Base-by-base conservation (phyloP, 2,113 vertebrate species). In the Calidris pygmaea region DNA sequence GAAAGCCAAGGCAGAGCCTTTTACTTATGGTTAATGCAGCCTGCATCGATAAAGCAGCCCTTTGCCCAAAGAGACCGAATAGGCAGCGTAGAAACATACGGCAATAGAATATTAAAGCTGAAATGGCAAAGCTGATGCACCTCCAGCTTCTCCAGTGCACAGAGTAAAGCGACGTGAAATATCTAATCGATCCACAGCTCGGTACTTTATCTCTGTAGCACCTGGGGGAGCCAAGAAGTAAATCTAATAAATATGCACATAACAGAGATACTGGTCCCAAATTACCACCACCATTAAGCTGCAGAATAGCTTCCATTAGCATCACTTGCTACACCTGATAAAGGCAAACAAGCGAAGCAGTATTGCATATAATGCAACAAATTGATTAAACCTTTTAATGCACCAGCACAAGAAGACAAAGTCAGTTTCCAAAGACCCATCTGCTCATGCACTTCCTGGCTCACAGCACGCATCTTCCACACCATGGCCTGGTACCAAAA, bases 91-190 rank as follows among this genome's bases (percentile, higher is more conserved):
- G 48, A 83, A 95, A 87, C 37, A 84, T 1, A 59, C 7, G 75
- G 47, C 13, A 21, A 45, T 14, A 84, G 12, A 21, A 50, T 59
- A 37, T 78, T 24, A 84, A 77, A 85, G 71, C 55, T 92, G 83
- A 91, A 92, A 96, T 58, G 45, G 81, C 76, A 87, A 94, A 96
- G 65, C 71, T 58, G 83, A 82, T 59, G 43, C 32, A 16, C 10
- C n/a, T 75, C 45, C 59, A 85, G 87, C 53, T 76, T 88, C 52
- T 87, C 73, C 89, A 87, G 21, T 2, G 60, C 63, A 88, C 18
- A 48, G 16, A 83, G 50, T 30, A 71, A 75, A 92, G 58, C 2
- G 2, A 92, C 78, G 48, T 10, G 19, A 86, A 85, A 73, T 26
- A 24, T 0, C 4, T 6, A 19, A 52, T 35, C 10, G 60, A 79